Evolutionary conservation across 2,113 vertebrate genomes (phyloP), one percentile per base, ranked within the genome.

Genomic region (Paradoxurus hermaphroditus): DNA sequence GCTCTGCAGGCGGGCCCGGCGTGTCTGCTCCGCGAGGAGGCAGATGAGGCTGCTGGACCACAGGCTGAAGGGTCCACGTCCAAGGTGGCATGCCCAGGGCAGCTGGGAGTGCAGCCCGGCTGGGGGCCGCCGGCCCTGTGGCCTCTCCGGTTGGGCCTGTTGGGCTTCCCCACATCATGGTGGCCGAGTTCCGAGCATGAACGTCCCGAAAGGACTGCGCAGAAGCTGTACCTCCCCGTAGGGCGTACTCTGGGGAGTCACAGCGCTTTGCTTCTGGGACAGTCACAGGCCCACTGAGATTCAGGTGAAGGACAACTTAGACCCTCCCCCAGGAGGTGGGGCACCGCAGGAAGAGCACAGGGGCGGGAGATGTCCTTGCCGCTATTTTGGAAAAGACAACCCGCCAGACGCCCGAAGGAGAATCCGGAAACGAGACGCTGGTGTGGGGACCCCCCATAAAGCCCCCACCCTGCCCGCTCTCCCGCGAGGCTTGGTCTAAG

Each of bases 271-370:
- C 79, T 31, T 31, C 44, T 11, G n/a, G n/a, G 23, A 12, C 0
- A 2, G 44, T 34, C 16, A 3, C 0, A 7, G 49, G 59, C 59
- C 73, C n/a, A 7, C 72, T 11, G 73, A 86, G 72, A n/a, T 3
- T 7, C 21, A 4, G 2, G 62, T 0, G 1, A 39, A 7, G 49
- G 19, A 5, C 14, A 29, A 11, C n/a, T 0, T 14, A 39, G 86
- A 25, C 3, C 53, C n/a, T 14, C 4, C 0, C 27, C 41, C 27
- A 4, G 0, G 5, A 18, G 0, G 5, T 2, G 1, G 12, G 21
- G 7, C 15, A 2, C 12, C 6, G 0, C 9, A 14, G n/a, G 70
- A 79, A 51, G 21, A 51, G 18, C 19, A 15, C 0, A 9, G 1
- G 46, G 5, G 21, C 4, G 86, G 39, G 41, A 36, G 23, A 82